A percentile compares a stretch with the other conserved stretches of the same genome.
These are phyloP conservation scores for Rotaria sp. DNA, from an alignment of 2,888 invertebrate genomes.

Conservation along the genomic window DNA sequence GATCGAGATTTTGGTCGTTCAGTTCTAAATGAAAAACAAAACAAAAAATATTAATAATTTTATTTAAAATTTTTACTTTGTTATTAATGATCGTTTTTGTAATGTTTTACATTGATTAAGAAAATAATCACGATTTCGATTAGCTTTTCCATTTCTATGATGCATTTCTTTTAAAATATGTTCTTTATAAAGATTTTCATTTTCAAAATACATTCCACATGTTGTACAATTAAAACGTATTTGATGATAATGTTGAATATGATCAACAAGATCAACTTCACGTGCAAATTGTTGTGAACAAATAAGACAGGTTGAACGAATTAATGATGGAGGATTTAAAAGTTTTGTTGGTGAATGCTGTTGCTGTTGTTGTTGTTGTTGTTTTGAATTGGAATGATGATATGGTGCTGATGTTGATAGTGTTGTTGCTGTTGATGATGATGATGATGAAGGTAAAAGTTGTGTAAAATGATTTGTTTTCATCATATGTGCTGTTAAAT, in stretches of 20 bases:
- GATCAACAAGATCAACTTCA: conserved; percentile 28
- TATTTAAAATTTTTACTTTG: not conserved
- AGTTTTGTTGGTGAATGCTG: not conserved
- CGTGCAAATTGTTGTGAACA: conserved; percentile 17
- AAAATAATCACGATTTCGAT: conserved; percentile 30
- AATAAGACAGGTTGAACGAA: not conserved
- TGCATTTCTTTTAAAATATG: conserved; percentile 27
- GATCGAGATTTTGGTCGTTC: not conserved
- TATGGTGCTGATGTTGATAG: not conserved
- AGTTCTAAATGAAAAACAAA: not conserved
- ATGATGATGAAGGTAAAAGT: conserved; percentile 22
- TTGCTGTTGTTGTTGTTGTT: not conserved
- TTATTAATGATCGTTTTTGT: not conserved
- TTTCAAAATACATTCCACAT: conserved; percentile 31
- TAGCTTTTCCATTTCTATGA: conserved; percentile 28
- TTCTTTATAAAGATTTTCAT: conserved; percentile 16
- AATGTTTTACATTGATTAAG: conserved; percentile 27
- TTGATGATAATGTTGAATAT: conserved; percentile 23
- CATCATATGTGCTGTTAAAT: conserved; percentile 37
- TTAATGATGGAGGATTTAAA: not conserved
- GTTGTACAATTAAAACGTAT: conserved; percentile 29
- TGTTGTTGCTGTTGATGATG: not conserved
- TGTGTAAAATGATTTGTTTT: conserved; percentile 39
- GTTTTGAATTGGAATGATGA: not conserved
- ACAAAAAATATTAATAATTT: too few relatives aligned